Evolutionary conservation across 2,113 vertebrate genomes (phyloP), one percentile per base, ranked within the genome.

Genomic region (Corvus hawaiiensis): DNA sequence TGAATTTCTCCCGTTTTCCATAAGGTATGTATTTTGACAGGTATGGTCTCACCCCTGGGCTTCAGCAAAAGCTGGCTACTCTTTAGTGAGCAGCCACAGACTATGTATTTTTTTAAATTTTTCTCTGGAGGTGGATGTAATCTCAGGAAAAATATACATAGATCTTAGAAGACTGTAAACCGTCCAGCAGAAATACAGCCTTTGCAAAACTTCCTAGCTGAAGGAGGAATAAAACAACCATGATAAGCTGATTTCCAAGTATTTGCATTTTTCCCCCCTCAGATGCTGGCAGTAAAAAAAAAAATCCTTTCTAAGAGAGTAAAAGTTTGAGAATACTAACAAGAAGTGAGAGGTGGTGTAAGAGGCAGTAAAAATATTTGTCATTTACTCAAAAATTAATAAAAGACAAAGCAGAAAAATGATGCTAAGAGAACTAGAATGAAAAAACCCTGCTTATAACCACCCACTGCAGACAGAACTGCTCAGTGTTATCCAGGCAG

Each of bases 401-500:
- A 62, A 84, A 87, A 91, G 74, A 14, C 16, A 56, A 92, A 24
- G 9, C 27, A 61, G 32, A 74, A 84, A 84, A 77, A 48, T 44
- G 4, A 48, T 24, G 18, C 52, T 69, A 64, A 48, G 62, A 91
- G 27, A 67, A 17, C 13, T 35, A 33, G 44, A 83, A 35, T 20
- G 43, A 41, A 62, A 74, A 78, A 20, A 3, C 5, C 8, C 20
- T 82, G 32, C 16, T 88, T 63, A 85, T 7, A 59, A 62, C 35
- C 35, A 55, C 30, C 13, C 26, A 59, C 13, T 19, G 63, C 32
- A 63, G 48, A 72, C 37, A 44, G 28, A 39, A 26, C 22, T 28
- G 5, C 26, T 63, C 8, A 1, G 18, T 73, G 41, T 59, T 44
- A 55, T 11, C 33, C 27, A 7, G 1, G 16, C 0, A 1, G 35